These are phyloP conservation scores for Ostrea edulis DNA, from an alignment of 1,140 invertebrate species.

Conservation along the genomic window DNA sequence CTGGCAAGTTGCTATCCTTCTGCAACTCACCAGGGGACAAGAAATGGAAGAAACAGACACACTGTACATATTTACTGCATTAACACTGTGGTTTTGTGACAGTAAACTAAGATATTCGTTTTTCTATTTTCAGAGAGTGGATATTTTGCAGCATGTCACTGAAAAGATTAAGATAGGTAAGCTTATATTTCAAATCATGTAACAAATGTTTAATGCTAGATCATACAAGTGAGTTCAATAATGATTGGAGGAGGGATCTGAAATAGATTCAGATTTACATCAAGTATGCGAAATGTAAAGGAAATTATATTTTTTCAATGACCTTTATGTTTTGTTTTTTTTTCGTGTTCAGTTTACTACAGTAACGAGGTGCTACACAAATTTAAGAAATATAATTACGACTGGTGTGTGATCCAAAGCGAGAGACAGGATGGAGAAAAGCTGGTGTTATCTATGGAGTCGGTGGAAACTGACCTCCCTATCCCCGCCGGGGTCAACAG, in stretches of 20 bases:
- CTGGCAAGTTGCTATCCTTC: no score
- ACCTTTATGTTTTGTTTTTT: no score
- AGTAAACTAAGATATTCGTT: no score
- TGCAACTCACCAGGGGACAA: no score
- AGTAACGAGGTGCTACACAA: slow-evolving; percentile 75
- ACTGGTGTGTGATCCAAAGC: slow-evolving; percentile 73
- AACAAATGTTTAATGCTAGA: no score
- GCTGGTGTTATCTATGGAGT: slow-evolving; percentile 71
- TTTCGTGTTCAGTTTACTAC: slow-evolving; percentile 72
- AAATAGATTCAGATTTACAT: no score
- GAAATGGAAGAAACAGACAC: no score
- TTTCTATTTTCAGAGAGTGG: slow-evolving; percentile 43
- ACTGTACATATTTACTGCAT: no score
- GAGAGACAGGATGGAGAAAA: slow-evolving; percentile 74
- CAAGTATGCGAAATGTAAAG: no score
- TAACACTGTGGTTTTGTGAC: background rate
- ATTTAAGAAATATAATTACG: slow-evolving; percentile 72
- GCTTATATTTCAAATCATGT: background rate
- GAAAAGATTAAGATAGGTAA: slow-evolving; percentile 74
- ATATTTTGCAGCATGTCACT: slow-evolving; percentile 71
- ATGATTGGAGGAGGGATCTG: no score
- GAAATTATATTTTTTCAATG: no score
- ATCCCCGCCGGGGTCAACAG: slow-evolving; percentile 61
- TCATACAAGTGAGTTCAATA: no score
- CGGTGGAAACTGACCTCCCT: slow-evolving; percentile 62